Evolutionary conservation across 1,140 invertebrate species (phyloP), one percentile per base, ranked within the genome.

Genomic region (Eriocheir sinensis): DNA sequence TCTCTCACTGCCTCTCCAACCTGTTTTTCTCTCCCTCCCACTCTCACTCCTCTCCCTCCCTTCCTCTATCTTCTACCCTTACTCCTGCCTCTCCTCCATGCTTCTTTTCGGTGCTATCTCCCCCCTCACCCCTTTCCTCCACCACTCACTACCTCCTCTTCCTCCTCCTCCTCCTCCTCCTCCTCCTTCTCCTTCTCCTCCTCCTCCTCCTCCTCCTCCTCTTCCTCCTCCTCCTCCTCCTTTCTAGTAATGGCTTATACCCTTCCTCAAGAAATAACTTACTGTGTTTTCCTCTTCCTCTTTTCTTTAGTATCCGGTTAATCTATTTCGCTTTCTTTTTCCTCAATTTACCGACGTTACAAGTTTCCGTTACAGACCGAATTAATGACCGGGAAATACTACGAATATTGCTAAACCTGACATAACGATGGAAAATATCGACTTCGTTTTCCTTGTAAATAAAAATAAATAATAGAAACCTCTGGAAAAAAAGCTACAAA

Each of bases 271-370:
- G 60, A 21, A 72, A 72, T n/a, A 72, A n/a, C 21, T 72, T 72
- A 72, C 21, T 72, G n/a, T 72, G 60, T 72, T 72, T 72, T 72
- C 27, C 60, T n/a, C 60, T 72, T 72, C 60, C 60, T 72, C 60
- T 72, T 72, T 72, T 72, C 60, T 72, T 72, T n/a, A 72, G 60
- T 72, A n/a, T 72, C 60, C 60, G 60, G 60, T 72, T n/a, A 72
- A 21, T 72, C 27, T 2, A 21, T n/a, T 72, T 72, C 60, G 60
- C 21, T n/a, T n/a, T n/a, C n/a, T n/a, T 1, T 72, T 72, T 72
- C 2, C 21, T 72, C 21, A 72, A 2, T 72, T n/a, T n/a, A n/a
- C n/a, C n/a, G n/a, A n/a, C n/a, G n/a, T n/a, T n/a, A n/a, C n/a
- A n/a, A n/a, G n/a, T n/a, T n/a, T n/a, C n/a, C n/a, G n/a, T n/a